Base-by-base conservation (phyloP, 1,140 invertebrate genomes). In the Drosophila sturtevanti region DNA sequence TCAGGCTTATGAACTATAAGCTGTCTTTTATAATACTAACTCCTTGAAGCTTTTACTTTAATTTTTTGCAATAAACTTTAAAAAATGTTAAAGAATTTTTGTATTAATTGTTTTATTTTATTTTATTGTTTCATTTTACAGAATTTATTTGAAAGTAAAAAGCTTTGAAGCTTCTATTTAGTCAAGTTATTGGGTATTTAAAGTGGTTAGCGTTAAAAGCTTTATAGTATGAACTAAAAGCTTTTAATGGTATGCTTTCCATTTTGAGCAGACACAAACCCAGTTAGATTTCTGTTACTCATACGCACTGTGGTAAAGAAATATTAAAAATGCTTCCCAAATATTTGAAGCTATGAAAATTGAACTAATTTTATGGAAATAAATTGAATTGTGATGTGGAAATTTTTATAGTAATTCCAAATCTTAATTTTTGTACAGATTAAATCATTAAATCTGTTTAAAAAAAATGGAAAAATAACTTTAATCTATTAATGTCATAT, bases 1-100 rank as follows among this genome's bases (percentile, higher is more conserved):
- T 9, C 72, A 76, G 10, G 72, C 27, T 27, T 5, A 54, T 27
- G n/a, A n/a, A n/a, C 11, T 1, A 27, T 12, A 27, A n/a, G n/a
- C n/a, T n/a, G n/a, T n/a, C n/a, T n/a, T n/a, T n/a, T n/a, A n/a
- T n/a, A n/a, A n/a, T n/a, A n/a, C n/a, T n/a, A n/a, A n/a, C n/a
- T n/a, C n/a, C n/a, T n/a, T 1, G 3, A 27, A 54, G 22, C 51
- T 54, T 54, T 24, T 11, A 1, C 2, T 5, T 7, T 14, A 27
- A 16, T n/a, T n/a, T n/a, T n/a, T n/a, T n/a, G n/a, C n/a, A n/a
- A 27, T 14, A 7, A 27, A 24, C 24, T 18, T 48, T 18, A 5
- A 18, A 18, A 6, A 48, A 4, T 48, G 5, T 7, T 52, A 6
- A n/a, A 24, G n/a, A 24, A n/a, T n/a, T n/a, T 24, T 27, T 4